Base-by-base conservation (phyloP, 2,113 vertebrate genomes). In the Chaenogobius annularis region DNA sequence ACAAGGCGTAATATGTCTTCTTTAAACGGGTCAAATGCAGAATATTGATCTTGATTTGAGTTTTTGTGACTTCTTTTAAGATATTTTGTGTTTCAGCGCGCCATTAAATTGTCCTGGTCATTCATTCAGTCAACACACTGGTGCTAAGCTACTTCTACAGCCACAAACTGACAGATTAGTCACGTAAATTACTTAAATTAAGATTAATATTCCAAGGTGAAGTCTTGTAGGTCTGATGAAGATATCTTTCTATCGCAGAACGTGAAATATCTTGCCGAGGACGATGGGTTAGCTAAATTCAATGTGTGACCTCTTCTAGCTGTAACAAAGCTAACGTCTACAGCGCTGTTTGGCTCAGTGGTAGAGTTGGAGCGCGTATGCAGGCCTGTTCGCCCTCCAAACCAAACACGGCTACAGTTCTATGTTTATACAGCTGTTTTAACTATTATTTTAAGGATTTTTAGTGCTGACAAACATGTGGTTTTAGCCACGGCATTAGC, bases 351-450 rank as follows among this genome's bases (percentile, higher is more conserved):
- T 58, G 55, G 54, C 20, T 56, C 11, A 12, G 20, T 13, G 22
- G 54, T 56, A 13, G 54, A 26, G 55, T 11, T 58, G 55, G 11
- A 26, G 55, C 22, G 13, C 55, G 14, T 58, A 0, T 26, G 55
- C 55, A 26, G 55, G 55, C 20, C 22, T 81, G 76, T 67, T 66
- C 64, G 23, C 48, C 14, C 72, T 73, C 69, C 64, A 47, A 55
- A 22, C 69, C 78, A 77, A 37, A 74, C 62, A 73, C 74, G 37
- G 67, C 63, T 0, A 67, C 63, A 63, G 48, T 73, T 55, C 54
- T 43, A 55, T 62, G 68, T 58, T 20, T 20, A 17, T 31, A 47
- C 52, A 52, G 61, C 20, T 54, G 47, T 50, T 44, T 31, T 37
- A 70, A 66, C 26, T 15, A 35, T n/a, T 54, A 47, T 72, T 54